These are phyloP conservation scores for Alentia gelatinosa DNA, from an alignment of 2,888 invertebrate species.

Conservation along the genomic window DNA sequence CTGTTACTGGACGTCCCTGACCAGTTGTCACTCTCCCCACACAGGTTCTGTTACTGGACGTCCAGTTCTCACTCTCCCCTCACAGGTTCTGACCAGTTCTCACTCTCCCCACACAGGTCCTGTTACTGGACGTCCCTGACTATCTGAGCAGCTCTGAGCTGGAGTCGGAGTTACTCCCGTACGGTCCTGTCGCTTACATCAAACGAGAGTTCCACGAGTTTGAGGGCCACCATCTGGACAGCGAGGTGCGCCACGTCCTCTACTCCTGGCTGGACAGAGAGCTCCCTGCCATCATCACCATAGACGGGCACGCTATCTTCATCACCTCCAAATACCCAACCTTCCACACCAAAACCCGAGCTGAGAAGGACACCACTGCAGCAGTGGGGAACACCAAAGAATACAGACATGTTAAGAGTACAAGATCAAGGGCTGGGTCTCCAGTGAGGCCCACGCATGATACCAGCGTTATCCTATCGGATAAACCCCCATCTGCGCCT, in stretches of 20 bases:
- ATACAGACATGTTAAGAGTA: not conserved
- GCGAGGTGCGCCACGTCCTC: conserved; percentile 56
- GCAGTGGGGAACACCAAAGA: not conserved
- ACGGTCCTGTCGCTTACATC: conserved; percentile 56
- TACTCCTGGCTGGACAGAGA: conserved; percentile 44
- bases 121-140: conserved; percentile 57
- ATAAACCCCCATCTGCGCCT: not conserved
- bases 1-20: no score
- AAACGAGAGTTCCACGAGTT: conserved; percentile 55
- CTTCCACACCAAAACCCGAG: not conserved
- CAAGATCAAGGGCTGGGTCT: not conserved
- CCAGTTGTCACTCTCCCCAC: not conserved
- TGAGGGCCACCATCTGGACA: conserved; percentile 55
- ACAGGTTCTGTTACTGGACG: no score
- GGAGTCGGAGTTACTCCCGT: conserved; percentile 50
- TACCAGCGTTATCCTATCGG: not conserved
- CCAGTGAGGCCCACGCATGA: not conserved
- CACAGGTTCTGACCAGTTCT: not conserved
- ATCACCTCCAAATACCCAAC: not conserved
- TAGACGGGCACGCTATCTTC: conserved; percentile 55
- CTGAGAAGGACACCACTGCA: not conserved
- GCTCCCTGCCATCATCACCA: conserved; percentile 34
- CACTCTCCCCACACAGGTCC: not conserved
- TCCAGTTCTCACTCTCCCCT: no score
- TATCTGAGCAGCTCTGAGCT: conserved; percentile 55